Evolutionary conservation across 2,888 invertebrate species (phyloP).

Genomic region (Melanostoma scalare): DNA sequence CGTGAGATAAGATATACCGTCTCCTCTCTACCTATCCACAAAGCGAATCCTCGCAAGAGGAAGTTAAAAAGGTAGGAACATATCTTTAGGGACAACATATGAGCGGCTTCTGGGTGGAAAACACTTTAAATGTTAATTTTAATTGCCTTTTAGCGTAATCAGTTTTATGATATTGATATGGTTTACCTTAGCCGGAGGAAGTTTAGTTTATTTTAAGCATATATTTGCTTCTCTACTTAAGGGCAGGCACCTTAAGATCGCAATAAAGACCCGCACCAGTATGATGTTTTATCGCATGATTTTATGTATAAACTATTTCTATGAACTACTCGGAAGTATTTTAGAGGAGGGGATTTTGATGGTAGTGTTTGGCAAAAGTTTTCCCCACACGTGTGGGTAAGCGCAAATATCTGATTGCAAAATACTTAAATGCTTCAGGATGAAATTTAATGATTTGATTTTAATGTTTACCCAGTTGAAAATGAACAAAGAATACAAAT

Average conservation of each 20-base stretch:
- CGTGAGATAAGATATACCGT: constrained; percentile 45
- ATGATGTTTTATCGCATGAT: constrained; percentile 10
- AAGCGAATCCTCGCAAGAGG: constrained; percentile 7
- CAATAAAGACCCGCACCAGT: constrained; percentile 4
- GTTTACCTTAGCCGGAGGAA: constrained; percentile 40
- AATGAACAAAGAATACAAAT: too few relatives aligned
- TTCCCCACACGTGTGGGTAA: constrained; percentile 10
- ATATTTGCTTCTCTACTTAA: constrained; percentile 1
- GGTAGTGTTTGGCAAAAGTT: constrained; percentile 13
- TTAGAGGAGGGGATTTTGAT: neutral
- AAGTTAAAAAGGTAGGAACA: constrained; percentile 22
- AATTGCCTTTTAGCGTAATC: constrained; percentile 65
- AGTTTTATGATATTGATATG: constrained; percentile 69
- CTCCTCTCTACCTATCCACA: too few relatives aligned
- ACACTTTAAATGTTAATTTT: constrained; percentile 54
- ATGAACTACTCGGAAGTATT: neutral
- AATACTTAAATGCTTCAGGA: constrained; percentile 29
- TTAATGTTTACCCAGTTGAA: constrained; percentile 13
- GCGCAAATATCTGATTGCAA: constrained; percentile 18
- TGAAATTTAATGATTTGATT: constrained; percentile 33
- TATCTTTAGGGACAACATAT: constrained; percentile 17
- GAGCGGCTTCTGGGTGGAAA: constrained; percentile 20
- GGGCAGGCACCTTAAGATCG: constrained; percentile 19
- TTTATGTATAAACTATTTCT: constrained; percentile 51
- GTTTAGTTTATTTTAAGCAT: constrained; percentile 41